These are phyloP conservation scores for Tetramorium bicarinatum DNA, from an alignment of 2,888 invertebrate genomes.

Conservation along the genomic window DNA sequence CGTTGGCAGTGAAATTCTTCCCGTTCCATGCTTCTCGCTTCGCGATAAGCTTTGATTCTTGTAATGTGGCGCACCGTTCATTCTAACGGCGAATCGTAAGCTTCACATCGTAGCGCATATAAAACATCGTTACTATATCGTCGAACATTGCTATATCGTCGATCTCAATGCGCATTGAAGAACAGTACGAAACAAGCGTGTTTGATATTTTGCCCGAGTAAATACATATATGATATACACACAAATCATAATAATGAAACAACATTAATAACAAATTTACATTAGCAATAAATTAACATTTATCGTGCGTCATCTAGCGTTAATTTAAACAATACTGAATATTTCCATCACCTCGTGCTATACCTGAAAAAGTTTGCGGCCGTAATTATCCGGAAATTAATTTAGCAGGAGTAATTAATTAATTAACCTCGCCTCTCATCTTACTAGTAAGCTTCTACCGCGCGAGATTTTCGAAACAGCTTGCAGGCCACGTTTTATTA, in stretches of 20 bases:
- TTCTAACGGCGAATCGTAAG: conserved; percentile 40
- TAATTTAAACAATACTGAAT: conserved; percentile 28
- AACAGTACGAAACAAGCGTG: not conserved
- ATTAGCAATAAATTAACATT: not conserved
- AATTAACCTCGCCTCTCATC: conserved; percentile 26
- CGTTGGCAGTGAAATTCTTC: conserved; percentile 39
- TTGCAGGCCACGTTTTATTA: conserved; percentile 40
- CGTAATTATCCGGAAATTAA: conserved; percentile 32
- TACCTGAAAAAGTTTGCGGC: conserved; percentile 3
- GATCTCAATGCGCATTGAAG: not conserved
- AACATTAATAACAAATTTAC: conserved; percentile 4
- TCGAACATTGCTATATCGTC: not conserved
- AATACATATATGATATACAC: not conserved
- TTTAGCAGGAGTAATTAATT: conserved; percentile 33
- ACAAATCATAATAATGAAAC: not conserved
- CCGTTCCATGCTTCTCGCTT: conserved; percentile 5
- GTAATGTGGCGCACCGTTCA: conserved; percentile 46
- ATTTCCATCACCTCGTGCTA: not conserved
- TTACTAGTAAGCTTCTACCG: conserved; percentile 13
- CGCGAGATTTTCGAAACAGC: conserved; percentile 28
- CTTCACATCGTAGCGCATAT: not conserved
- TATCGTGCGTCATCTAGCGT: not conserved
- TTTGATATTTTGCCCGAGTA: not conserved
- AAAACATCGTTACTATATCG: not conserved
- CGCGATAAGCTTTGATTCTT: conserved; percentile 63